These are phyloP conservation scores for Porites rus DNA, from an alignment of 92 coral and sea anemone species.

Conservation along the genomic window DNA sequence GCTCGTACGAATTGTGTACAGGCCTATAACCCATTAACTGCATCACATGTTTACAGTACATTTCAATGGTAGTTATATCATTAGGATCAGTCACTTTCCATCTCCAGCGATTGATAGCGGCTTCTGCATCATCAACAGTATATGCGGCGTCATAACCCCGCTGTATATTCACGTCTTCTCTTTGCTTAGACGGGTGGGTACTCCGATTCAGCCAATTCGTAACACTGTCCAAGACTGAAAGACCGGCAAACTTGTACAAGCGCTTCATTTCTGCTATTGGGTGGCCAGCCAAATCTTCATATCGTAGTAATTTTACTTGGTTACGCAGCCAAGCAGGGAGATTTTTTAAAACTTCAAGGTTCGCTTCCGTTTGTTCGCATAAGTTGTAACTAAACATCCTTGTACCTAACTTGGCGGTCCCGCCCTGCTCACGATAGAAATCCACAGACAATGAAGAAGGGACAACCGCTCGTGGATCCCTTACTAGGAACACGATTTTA, in stretches of 20 bases:
- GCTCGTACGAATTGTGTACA: conserved; percentile 25
- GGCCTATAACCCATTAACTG: conserved; percentile 38
- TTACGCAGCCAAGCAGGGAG: conserved; percentile 3
- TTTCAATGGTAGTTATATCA: conserved; percentile 31
- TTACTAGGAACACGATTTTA: conserved; percentile 29
- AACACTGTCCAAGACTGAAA: conserved; percentile 25
- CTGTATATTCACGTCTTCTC: conserved; percentile 2
- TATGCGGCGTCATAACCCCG: not conserved
- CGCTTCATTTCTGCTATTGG: conserved; percentile 26
- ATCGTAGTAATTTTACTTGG: conserved; percentile 18
- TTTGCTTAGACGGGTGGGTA: conserved; percentile 29
- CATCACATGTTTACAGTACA: conserved; percentile 44
- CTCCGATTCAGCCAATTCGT: conserved; percentile 24
- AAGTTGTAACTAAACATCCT: conserved; percentile 29
- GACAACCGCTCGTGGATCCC: conserved; percentile 53
- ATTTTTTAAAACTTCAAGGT: conserved; percentile 9
- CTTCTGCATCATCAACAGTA: conserved; percentile 32
- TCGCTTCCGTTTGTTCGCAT: conserved; percentile 40
- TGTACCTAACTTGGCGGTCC: conserved; percentile 15
- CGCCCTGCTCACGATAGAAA: conserved; percentile 15
- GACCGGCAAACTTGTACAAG: conserved; percentile 38
- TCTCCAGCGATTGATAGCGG: conserved; percentile 49
- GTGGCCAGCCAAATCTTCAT: conserved; percentile 43
- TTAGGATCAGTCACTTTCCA: conserved; percentile 24
- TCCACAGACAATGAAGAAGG: conserved; percentile 37